Conservation (phyloP, 2,797 vertebrate genomes). For the Sebastes kiyomatsui region DNA sequence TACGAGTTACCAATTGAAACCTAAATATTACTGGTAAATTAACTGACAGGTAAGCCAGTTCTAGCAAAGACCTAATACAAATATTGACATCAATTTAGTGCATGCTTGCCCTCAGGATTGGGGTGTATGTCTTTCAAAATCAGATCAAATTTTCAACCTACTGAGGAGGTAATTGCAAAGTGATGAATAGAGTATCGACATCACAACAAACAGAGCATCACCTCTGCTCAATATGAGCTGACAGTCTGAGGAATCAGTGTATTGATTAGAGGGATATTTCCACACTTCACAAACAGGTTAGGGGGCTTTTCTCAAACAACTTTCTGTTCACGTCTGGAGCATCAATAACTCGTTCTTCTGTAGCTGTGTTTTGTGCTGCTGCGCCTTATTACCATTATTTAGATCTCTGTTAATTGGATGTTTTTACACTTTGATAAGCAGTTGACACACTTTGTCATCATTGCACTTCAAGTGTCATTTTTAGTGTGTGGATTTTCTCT, state of each 20-base stretch:
- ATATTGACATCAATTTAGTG: background rate
- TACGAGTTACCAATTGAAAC: background rate
- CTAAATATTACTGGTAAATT: background rate
- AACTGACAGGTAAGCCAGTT: background rate
- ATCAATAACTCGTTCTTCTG: constrained; percentile 16
- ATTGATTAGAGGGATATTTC: constrained; percentile 15
- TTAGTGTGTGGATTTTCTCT: background rate
- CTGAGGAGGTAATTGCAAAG: background rate
- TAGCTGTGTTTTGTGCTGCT: background rate
- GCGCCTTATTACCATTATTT: background rate
- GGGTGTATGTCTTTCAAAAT: background rate
- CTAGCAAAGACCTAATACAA: background rate
- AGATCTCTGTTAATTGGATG: constrained; percentile 6
- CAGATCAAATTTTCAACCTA: background rate
- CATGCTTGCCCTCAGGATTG: too few species aligned
- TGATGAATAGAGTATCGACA: background rate
- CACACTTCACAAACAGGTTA: background rate
- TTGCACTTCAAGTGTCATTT: background rate
- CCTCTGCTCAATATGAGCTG: constrained; percentile 2
- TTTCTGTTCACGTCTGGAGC: background rate
- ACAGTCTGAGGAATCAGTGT: background rate
- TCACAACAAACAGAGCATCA: background rate
- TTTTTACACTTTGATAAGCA: background rate
- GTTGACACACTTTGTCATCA: background rate
- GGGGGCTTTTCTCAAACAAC: background rate